Conservation (phyloP, 2,888 invertebrate genomes). For the Empis livida region DNA sequence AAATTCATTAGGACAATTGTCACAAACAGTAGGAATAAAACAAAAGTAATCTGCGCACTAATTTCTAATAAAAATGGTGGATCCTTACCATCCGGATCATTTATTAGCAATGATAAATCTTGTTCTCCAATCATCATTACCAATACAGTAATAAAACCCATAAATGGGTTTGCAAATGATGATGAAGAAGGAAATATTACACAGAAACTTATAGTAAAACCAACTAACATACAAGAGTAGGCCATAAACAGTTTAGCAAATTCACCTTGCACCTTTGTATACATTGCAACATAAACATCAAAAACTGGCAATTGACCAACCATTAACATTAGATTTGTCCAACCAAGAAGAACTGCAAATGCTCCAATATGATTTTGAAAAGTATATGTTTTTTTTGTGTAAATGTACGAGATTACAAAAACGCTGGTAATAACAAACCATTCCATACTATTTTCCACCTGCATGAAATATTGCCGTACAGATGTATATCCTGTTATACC, state of each 20-base stretch:
- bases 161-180: slow-evolving; percentile 71
- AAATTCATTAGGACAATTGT: slow-evolving; percentile 79
- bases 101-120: slow-evolving; percentile 60
- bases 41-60: slow-evolving; percentile 70
- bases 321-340: slow-evolving; percentile 86
- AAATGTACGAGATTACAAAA: slow-evolving; percentile 69
- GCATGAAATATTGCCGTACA: slow-evolving; percentile 67
- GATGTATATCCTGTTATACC: slow-evolving; percentile 72
- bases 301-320: slow-evolving; percentile 78
- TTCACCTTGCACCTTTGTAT: slow-evolving; percentile 75
- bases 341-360: slow-evolving; percentile 71
- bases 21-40: slow-evolving; percentile 67
- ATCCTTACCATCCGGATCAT: slow-evolving; percentile 63
- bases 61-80: slow-evolving; percentile 64
- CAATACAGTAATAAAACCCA: slow-evolving; percentile 70
- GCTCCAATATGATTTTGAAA: slow-evolving; percentile 84
- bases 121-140: slow-evolving; percentile 86
- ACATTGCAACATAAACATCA: slow-evolving; percentile 85
- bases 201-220: slow-evolving; percentile 78
- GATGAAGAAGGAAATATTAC: slow-evolving; percentile 75
- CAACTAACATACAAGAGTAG: slow-evolving; percentile 71
- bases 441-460: slow-evolving; percentile 75
- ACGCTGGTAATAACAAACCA: slow-evolving; percentile 79
- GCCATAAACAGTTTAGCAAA: slow-evolving; percentile 76
- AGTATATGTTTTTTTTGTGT: slow-evolving; percentile 60